Percentiles rank a stretch among this genome's conserved stretches.
phyloP scores from a whole-genome alignment of 2,888 invertebrate genomes.

The Troilus luridus region DNA sequence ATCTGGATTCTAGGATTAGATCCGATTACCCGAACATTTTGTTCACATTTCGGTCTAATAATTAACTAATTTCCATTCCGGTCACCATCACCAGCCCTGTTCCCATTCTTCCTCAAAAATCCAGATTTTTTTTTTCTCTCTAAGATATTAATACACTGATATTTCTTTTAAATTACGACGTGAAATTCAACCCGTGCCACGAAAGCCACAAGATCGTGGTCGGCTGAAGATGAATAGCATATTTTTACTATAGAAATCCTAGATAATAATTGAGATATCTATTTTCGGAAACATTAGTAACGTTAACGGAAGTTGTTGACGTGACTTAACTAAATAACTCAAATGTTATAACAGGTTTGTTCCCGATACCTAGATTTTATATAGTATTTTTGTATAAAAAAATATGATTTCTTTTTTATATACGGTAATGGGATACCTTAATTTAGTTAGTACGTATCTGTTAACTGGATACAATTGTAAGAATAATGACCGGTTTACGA shows the following conservation, averaged over 20 bases:
- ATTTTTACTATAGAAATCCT: not conserved
- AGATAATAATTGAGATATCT: conserved; percentile 4
- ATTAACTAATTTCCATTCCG: not conserved
- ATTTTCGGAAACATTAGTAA: not conserved
- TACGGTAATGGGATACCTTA: too few species aligned
- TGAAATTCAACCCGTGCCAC: not conserved
- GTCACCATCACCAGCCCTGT: not conserved
- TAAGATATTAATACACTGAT: conserved; percentile 11
- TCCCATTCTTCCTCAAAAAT: conserved; percentile 14
- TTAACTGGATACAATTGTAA: too few species aligned
- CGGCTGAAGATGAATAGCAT: not conserved
- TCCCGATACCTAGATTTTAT: not conserved
- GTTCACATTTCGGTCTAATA: not conserved
- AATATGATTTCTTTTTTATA: too few species aligned
- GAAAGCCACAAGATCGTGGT: not conserved
- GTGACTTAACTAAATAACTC: not conserved
- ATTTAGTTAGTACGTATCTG: too few species aligned
- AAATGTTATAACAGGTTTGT: not conserved
- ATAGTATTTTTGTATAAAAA: not conserved
- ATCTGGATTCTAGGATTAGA: not conserved
- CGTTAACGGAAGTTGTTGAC: not conserved
- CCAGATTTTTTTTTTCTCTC: not conserved
- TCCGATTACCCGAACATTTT: not conserved
- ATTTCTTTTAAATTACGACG: not conserved
- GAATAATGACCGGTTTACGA: too few species aligned